A percentile compares a stretch with the other conserved stretches of the same genome.
Evolutionary conservation across 2,888 invertebrate species (phyloP).

Genomic region (Bhutanitis thaidina): DNA sequence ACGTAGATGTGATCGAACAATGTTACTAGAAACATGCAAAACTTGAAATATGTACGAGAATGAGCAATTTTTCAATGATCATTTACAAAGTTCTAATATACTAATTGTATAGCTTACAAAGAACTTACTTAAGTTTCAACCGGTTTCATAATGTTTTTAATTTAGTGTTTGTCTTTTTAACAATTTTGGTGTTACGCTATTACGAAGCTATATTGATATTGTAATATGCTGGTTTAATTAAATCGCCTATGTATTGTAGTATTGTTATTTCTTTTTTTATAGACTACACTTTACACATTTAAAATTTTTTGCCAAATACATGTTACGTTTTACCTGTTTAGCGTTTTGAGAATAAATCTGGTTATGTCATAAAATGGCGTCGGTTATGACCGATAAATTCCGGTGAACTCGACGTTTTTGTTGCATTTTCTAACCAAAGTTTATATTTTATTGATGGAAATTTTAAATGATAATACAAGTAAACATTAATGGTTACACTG

Average conservation of each 20-base stretch:
- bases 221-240: not conserved
- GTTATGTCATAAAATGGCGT: too few species aligned
- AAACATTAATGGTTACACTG: too few species aligned
- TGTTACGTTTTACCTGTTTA: not conserved
- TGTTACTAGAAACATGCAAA: slow-evolving; percentile 58
- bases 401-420: too few species aligned
- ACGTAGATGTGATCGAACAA: slow-evolving; percentile 44
- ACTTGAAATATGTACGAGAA: slow-evolving; percentile 48
- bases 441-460: too few species aligned
- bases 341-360: too few species aligned
- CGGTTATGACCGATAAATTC: too few species aligned
- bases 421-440: too few species aligned
- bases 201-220: not conserved
- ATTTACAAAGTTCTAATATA: slow-evolving; percentile 28
- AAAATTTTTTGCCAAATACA: not conserved
- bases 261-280: not conserved
- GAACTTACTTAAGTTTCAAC: not conserved
- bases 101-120: slow-evolving; percentile 26
- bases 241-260: not conserved
- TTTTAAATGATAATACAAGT: too few species aligned
- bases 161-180: not conserved
- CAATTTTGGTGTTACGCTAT: slow-evolving; percentile 8
- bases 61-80: slow-evolving; percentile 56
- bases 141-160: not conserved
- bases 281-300: not conserved